These are phyloP conservation scores for Eugnorisma glareosa DNA, from an alignment of 2,888 invertebrate genomes.

Conservation along the genomic window DNA sequence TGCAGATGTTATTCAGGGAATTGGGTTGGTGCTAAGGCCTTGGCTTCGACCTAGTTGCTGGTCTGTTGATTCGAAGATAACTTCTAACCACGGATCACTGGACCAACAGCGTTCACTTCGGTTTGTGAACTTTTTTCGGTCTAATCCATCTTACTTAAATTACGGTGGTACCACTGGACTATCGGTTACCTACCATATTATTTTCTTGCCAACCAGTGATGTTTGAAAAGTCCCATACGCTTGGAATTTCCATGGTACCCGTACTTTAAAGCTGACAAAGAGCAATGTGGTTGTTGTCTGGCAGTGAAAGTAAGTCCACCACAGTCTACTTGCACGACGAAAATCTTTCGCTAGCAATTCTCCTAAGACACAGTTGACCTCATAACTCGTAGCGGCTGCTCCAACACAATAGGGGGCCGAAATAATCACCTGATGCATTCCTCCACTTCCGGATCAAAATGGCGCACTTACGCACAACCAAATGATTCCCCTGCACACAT, in stretches of 20 bases:
- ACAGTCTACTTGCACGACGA: not conserved
- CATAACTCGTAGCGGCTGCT: constrained; percentile 24
- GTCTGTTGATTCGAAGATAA: too few species aligned
- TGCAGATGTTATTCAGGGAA: not conserved
- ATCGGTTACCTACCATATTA: not conserved
- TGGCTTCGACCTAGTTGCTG: not conserved
- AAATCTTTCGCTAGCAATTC: not conserved
- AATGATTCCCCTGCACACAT: constrained; percentile 59
- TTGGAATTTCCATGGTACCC: too few species aligned
- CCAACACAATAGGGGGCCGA: constrained; percentile 27
- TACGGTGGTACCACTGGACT: not conserved
- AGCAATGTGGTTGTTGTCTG: not conserved
- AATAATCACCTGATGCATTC: constrained; percentile 58
- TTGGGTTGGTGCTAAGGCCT: not conserved
- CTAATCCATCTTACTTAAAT: not conserved
- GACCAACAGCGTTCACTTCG: not conserved
- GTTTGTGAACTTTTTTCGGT: not conserved
- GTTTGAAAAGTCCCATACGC: not conserved
- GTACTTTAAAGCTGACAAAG: not conserved
- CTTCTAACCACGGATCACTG: not conserved
- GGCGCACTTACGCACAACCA: constrained; percentile 51
- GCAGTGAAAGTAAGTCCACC: not conserved
- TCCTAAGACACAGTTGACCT: not conserved
- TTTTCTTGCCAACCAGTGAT: not conserved
- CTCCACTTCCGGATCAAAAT: constrained; percentile 35